Evolutionary conservation across 1,140 invertebrate genomes (phyloP), one percentile per base, ranked within the genome.

Genomic region (Melitaea cinxia): DNA sequence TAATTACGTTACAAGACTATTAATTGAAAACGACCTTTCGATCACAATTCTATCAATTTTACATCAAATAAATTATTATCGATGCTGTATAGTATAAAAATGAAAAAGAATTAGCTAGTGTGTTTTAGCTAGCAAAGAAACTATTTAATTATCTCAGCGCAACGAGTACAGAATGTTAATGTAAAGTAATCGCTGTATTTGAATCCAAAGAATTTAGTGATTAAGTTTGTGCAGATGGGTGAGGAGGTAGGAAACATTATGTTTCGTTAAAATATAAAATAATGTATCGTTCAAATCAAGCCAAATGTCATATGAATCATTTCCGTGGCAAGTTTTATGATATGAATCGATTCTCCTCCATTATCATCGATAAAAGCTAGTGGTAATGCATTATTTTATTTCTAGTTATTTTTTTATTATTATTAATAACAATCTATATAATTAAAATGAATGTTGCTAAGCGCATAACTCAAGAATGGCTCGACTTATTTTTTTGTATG

Each of bases 111-210:
- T 65, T 70, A 64, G 65, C 65, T 59, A 53, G 49, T 61, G 63
- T 50, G 65, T n/a, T n/a, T 70, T 68, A 58, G 42, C 58, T 56
- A 58, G 57, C 63, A 78, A 64, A 67, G 61, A 63, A 69, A 50
- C 72, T 71, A 67, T 78, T 77, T 73, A 80, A 80, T 85, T 82
- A 80, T 78, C 79, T 67, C 64, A 65, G 35, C 35, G 14, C 12
- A 49, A 52, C 54, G 53, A 72, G 77, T 75, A 71, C 76, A 75
- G 77, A 81, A 85, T 80, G 81, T 78, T 83, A 83, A 85, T 83
- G 78, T 68, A 77, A 73, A 70, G 60, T 70, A 80, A 80, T 82
- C 78, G 75, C 79, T 83, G 54, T 55, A 73, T 65, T 45, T 53
- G 30, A 56, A 21, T 45, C 39, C 24, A 30, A 19, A 55, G 73